Evolutionary conservation across 2,797 vertebrate genomes (phyloP).

Genomic region (Miichthys miiuy): DNA sequence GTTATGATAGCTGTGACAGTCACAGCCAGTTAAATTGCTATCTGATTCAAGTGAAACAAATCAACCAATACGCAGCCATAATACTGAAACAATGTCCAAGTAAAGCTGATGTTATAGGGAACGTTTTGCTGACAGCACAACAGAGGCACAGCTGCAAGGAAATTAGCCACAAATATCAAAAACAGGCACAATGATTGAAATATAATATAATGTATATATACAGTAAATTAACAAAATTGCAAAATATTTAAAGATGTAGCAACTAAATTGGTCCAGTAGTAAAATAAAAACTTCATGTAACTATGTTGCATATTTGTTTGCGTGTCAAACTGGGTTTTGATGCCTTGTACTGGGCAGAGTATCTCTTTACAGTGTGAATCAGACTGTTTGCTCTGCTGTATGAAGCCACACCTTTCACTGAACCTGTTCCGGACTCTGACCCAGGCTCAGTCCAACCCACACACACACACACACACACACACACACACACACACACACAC

Average conservation of each 20-base stretch:
- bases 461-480: slow-evolving; percentile 11
- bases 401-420: slow-evolving; percentile 70
- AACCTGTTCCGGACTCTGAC: slow-evolving; percentile 79
- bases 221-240: too few relatives aligned
- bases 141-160: not conserved
- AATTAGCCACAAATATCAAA: not conserved
- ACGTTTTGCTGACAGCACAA: not conserved
- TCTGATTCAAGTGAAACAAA: too few relatives aligned
- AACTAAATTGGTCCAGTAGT: not conserved
- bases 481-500: slow-evolving; percentile 19
- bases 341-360: slow-evolving; percentile 5
- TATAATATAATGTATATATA: too few relatives aligned
- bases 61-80: not conserved
- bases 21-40: too few relatives aligned
- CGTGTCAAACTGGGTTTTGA: not conserved
- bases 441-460: slow-evolving; percentile 47
- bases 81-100: not conserved
- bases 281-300: not conserved
- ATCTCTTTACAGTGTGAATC: slow-evolving; percentile 41
- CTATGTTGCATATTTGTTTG: not conserved
- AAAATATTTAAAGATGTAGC: too few relatives aligned
- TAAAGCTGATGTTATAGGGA: not conserved
- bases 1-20: not conserved
- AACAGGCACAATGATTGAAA: not conserved
- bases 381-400: slow-evolving; percentile 64